phyloP scores from a whole-genome alignment of 2,888 invertebrate genomes.

The Tortrix viridana region DNA sequence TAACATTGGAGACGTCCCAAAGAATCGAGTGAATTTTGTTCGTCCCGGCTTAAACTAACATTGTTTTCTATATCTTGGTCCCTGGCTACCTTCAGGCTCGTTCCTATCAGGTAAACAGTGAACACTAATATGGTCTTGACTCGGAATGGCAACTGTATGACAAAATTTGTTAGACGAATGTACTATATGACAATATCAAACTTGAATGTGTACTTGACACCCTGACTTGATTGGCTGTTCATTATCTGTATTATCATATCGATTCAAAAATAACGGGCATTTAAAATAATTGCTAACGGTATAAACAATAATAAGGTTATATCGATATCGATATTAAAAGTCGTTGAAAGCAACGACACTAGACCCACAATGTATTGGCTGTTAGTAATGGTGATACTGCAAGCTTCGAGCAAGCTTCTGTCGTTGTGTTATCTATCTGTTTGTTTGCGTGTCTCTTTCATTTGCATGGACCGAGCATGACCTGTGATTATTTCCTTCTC shows the following conservation, averaged over 20 bases:
- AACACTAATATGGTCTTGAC: constrained; percentile 71
- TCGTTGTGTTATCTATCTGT: constrained; percentile 74
- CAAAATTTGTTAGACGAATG: constrained; percentile 80
- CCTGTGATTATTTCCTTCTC: constrained; percentile 68
- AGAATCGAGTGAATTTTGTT: constrained; percentile 43
- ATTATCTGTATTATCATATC: constrained; percentile 41
- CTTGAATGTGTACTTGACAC: constrained; percentile 75
- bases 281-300: constrained; percentile 29
- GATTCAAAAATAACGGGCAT: constrained; percentile 39
- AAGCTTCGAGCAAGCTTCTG: constrained; percentile 76
- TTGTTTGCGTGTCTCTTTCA: constrained; percentile 81
- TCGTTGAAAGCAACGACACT: constrained; percentile 59
- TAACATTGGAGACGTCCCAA: constrained; percentile 45
- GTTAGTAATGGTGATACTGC: constrained; percentile 59
- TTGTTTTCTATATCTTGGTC: constrained; percentile 84
- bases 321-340: constrained; percentile 43
- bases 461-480: constrained; percentile 82
- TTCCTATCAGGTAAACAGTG: constrained; percentile 93
- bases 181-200: constrained; percentile 60
- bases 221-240: constrained; percentile 76
- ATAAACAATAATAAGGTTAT: constrained; percentile 43
- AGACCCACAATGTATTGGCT: constrained; percentile 68
- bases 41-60: constrained; percentile 80
- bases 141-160: constrained; percentile 82
- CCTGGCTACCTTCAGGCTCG: constrained; percentile 92